Evolutionary conservation across 2,113 vertebrate species (phyloP), one percentile per base, ranked within the genome.

Genomic region (Ancistrus triradiatus): DNA sequence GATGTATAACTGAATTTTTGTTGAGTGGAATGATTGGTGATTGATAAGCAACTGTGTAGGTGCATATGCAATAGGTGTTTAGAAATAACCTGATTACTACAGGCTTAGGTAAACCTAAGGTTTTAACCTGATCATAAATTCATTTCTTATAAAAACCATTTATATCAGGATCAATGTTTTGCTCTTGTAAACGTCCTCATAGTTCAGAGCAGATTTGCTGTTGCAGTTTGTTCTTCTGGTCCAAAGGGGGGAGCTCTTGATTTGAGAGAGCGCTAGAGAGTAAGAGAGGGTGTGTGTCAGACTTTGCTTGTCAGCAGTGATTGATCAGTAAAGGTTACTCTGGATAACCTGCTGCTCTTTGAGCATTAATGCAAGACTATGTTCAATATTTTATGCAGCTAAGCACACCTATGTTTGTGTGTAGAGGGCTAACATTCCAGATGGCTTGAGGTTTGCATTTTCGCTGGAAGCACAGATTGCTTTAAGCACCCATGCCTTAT

Each of bases 201-300:
- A n/a, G n/a, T n/a, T n/a, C n/a, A n/a, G n/a, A n/a, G n/a, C n/a
- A 65, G 21, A 24, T 58, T 19, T 19, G 1, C 15, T 8, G 2
- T 4, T 58, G 59, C 52, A 69, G n/a, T 44, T 9, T 5, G 22
- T 21, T 14, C 13, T 1, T 19, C 31, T 57, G 18, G 10, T 25
- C 60, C 22, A 42, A 44, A 43, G 68, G 60, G 46, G 68, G 68
- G 27, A n/a, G 55, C 60, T 70, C 46, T 70, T 63, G 61, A 51
- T 63, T 24, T 40, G 25, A 15, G n/a, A 46, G 28, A 24, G 27
- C 7, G 27, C n/a, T 22, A 42, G 10, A 7, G 21, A 11, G 31
- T 19, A 33, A 40, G 59, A 50, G 21, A 24, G 21, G 13, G 40
- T 8, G 11, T 37, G 44, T 60, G 42, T 62, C 21, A 44, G 18